Evolutionary conservation across 2,888 invertebrate species (phyloP), one percentile per base, ranked within the genome.

Genomic region (Laspeyria flexula): DNA sequence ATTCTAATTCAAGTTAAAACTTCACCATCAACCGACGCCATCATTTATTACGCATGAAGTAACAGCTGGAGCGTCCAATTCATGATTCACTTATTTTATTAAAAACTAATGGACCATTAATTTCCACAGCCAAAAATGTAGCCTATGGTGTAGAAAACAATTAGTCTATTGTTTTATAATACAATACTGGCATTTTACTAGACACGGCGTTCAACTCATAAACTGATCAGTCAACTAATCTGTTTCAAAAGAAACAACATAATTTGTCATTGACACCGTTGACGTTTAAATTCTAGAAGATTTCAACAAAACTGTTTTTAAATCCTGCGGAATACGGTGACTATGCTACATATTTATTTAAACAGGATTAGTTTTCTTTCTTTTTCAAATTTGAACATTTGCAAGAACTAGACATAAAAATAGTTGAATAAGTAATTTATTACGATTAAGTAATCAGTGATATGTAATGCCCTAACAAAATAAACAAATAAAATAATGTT

Each of bases 261-360:
- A 34, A 59, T 67, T 75, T 67, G 65, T 61, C 71, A 65, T 63
- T 63, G 65, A 61, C 51, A 58, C 43, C 15, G 29, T 46, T 71
- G 64, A 65, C 55, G 60, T 59, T 55, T 42, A 43, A 40, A 42
- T 45, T 47, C n/a, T n/a, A n/a, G 37, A 55, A 37, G 27, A 43
- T 41, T 55, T 41, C 53, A 54, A 67, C 61, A 60, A 60, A 60
- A 56, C 37, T 62, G 62, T 59, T 65, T 21, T 47, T 25, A 43
- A 59, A 48, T 75, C 55, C 59, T 65, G 68, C 55, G 51, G 43
- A 37, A 35, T 35, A 58, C 40, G 54, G 59, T 41, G 29, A 56
- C 71, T 61, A 66, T 37, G 11, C 1, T 34, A 30, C 4, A 25
- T 4, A 16, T 1, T n/a, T 16, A 27, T n/a, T 11, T 13, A 13